Base-by-base conservation (phyloP, 30 jellyfish, hydroid and myxozoan species). In the Aurelia aurita region DNA sequence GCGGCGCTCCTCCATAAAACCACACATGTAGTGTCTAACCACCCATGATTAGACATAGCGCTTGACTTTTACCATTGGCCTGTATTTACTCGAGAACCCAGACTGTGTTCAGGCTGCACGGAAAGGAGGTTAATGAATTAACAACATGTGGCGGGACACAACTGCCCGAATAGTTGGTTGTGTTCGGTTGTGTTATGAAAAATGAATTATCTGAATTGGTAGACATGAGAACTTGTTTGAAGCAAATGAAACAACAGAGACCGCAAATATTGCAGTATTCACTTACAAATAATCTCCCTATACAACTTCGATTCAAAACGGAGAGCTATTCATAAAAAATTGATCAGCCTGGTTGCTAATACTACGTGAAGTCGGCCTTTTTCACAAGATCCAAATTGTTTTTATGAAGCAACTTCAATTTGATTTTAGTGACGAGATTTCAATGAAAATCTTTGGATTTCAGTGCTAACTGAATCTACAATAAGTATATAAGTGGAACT, bases 301-400 rank as follows among this genome's bases (percentile, higher is more conserved):
- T 75, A 43, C 74, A 55, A 49, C 60, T 83, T 45, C 87, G 49
- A 83, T 70, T 83, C 75, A 63, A 83, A 70, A 55, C 43, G 53
- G 45, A 70, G 35, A 72, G 47, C 14, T 75, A 4, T 46, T 63
- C 74, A 69, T 83, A 1, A 29, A 69, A 31, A 5, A 83, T 83
- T 83, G 20, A 83, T 58, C 43, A 31, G 74, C 12, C 66, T 83
- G 93, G 93, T 83, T 83, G 93, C 85, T 83, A 71, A 64, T 69
- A 19, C 55, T 63, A 79, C 35, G 11, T 83, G 81, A 83, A 83
- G 3, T 62, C 43, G 10, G 21, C n/a, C 28, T 65, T 80, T 57
- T 57, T 57, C 79, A 46, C 20, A 31, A 66, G 74, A 51, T 45
- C 51, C 75, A 23, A 51, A 62, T 80, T 31, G 63, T 28, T 65